Conservation (phyloP, 2,888 invertebrate species). For the Cyclophora punctaria region DNA sequence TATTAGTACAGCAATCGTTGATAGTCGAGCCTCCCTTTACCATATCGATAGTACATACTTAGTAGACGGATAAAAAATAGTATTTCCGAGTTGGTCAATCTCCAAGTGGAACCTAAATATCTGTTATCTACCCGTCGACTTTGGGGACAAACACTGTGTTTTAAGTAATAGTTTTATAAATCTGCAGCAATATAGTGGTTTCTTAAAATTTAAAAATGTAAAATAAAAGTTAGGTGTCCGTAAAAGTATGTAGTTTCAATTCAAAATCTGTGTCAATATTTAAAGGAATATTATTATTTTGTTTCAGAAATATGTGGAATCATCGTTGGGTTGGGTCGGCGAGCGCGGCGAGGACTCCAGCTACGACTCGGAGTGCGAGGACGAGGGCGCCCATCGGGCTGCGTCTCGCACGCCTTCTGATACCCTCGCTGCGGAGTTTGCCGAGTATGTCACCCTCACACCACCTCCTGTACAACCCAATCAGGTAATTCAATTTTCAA, state of each 20-base stretch:
- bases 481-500: conserved; percentile 34
- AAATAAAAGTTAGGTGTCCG: neutral
- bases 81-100: too few species aligned
- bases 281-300: conserved; percentile 8
- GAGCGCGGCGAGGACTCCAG: conserved; percentile 84
- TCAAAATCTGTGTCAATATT: neutral
- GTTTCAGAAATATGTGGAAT: conserved; percentile 84
- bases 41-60: too few species aligned
- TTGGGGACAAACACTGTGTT: too few species aligned
- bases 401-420: conserved; percentile 89
- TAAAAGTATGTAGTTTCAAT: neutral
- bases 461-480: conserved; percentile 46
- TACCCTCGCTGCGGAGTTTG: conserved; percentile 89
- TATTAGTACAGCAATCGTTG: too few species aligned
- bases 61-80: too few species aligned
- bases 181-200: neutral
- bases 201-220: neutral
- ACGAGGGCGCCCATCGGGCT: conserved; percentile 80
- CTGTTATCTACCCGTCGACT: too few species aligned
- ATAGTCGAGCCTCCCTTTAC: too few species aligned
- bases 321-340: conserved; percentile 74
- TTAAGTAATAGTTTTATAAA: too few species aligned
- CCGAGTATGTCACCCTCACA: conserved; percentile 83
- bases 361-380: conserved; percentile 89
- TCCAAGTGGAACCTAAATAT: too few species aligned